Conservation (phyloP, 2,113 vertebrate genomes). For the Anoura caudifer region DNA sequence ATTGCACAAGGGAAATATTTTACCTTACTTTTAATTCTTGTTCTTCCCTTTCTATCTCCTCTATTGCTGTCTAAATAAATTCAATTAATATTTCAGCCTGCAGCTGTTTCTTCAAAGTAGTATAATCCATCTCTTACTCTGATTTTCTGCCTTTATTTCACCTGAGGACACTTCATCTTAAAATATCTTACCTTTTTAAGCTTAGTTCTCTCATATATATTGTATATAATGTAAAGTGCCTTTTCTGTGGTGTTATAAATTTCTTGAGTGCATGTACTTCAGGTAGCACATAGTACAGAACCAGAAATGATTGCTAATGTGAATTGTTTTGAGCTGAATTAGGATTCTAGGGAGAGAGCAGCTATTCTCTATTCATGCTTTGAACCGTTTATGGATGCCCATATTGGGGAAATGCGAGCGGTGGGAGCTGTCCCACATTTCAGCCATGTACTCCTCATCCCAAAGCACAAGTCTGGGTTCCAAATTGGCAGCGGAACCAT, state of each 20-base stretch:
- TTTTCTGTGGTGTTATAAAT: not conserved
- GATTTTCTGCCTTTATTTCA: not conserved
- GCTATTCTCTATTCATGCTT: not conserved
- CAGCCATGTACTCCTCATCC: not conserved
- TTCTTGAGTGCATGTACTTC: not conserved
- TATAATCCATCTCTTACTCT: not conserved
- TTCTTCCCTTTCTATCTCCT: not conserved
- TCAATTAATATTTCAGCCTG: not conserved
- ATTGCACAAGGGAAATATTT: conserved; percentile 8
- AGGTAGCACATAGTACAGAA: not conserved
- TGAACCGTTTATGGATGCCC: not conserved
- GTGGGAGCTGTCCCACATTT: conserved; percentile 52
- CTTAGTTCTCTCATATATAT: not conserved
- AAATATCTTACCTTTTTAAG: not conserved
- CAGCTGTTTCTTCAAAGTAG: not conserved
- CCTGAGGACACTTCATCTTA: not conserved
- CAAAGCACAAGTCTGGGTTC: not conserved
- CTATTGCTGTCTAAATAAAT: not conserved
- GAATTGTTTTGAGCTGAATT: not conserved
- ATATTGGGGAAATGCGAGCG: not conserved
- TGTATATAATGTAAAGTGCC: not conserved
- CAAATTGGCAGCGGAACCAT: conserved; percentile 31
- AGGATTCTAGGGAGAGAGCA: not conserved
- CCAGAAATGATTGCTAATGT: not conserved
- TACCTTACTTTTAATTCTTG: not conserved